Evolutionary conservation across 2,113 vertebrate genomes (phyloP).

Genomic region (Mus spicilegus): DNA sequence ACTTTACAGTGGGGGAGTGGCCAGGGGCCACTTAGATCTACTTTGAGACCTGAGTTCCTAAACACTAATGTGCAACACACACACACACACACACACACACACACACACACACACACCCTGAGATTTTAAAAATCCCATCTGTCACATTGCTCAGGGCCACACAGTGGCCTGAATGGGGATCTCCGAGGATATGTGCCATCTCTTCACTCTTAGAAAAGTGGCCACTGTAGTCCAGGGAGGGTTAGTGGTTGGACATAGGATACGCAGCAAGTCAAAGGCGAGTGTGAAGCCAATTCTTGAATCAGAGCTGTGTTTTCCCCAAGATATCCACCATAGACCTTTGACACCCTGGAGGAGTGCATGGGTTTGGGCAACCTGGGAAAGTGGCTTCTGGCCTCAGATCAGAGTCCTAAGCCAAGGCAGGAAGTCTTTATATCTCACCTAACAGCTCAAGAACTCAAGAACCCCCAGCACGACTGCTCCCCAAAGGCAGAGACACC

Average conservation of each 20-base stretch:
- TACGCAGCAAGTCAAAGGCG: slow-evolving; percentile 25
- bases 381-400: not conserved
- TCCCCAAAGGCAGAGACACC: not conserved
- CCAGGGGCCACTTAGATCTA: not conserved
- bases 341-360: not conserved
- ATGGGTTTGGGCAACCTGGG: not conserved
- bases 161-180: not conserved
- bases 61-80: not conserved
- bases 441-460: not conserved
- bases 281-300: not conserved
- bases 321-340: not conserved
- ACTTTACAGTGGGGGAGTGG: not conserved
- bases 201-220: slow-evolving; percentile 24
- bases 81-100: not conserved
- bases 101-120: not conserved
- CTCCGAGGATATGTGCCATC: not conserved
- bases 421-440: not conserved
- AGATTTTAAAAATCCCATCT: not conserved
- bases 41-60: not conserved
- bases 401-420: not conserved
- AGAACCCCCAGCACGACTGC: not conserved
- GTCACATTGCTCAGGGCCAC: not conserved
- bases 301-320: not conserved
- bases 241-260: slow-evolving; percentile 4
- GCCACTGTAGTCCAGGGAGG: slow-evolving; percentile 9